Evolutionary conservation across 2,113 vertebrate species (phyloP).

Genomic region (Esox niger): DNA sequence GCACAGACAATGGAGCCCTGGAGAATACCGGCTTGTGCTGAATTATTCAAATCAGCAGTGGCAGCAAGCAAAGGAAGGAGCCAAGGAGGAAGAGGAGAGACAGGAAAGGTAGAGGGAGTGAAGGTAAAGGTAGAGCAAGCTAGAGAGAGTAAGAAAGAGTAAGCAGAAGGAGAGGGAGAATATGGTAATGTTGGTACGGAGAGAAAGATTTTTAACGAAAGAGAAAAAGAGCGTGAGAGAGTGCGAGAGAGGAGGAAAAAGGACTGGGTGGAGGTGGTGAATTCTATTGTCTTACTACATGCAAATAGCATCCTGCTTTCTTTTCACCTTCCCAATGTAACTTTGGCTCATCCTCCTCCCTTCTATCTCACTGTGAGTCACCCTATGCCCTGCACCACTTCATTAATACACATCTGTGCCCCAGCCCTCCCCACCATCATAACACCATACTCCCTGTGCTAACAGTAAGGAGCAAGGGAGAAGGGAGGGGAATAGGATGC

Average conservation of each 20-base stretch:
- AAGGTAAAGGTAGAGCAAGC: conserved; percentile 23
- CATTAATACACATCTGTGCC: conserved; percentile 33
- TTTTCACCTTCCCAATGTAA: background rate
- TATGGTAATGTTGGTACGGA: background rate
- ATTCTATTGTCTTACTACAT: conserved; percentile 16
- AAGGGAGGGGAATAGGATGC: background rate
- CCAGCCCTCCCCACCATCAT: background rate
- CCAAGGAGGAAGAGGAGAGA: conserved; percentile 53
- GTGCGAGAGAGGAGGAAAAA: background rate
- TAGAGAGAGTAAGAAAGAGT: conserved; percentile 28
- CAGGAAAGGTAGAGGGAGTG: conserved; percentile 33
- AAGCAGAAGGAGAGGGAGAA: conserved; percentile 25
- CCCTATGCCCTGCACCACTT: background rate
- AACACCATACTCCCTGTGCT: background rate
- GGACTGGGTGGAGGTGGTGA: conserved; percentile 8
- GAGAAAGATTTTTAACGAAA: background rate
- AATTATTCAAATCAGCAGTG: conserved; percentile 80
- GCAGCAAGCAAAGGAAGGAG: conserved; percentile 72
- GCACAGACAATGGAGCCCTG: conserved; percentile 83
- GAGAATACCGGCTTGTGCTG: conserved; percentile 76
- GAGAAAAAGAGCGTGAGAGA: conserved; percentile 22
- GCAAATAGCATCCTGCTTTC: background rate
- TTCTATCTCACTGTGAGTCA: conserved; percentile 10
- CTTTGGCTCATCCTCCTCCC: background rate
- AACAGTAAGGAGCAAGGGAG: background rate